These are phyloP conservation scores for Lipophrys pholis DNA, from an alignment of 2,113 vertebrate species.

Conservation along the genomic window DNA sequence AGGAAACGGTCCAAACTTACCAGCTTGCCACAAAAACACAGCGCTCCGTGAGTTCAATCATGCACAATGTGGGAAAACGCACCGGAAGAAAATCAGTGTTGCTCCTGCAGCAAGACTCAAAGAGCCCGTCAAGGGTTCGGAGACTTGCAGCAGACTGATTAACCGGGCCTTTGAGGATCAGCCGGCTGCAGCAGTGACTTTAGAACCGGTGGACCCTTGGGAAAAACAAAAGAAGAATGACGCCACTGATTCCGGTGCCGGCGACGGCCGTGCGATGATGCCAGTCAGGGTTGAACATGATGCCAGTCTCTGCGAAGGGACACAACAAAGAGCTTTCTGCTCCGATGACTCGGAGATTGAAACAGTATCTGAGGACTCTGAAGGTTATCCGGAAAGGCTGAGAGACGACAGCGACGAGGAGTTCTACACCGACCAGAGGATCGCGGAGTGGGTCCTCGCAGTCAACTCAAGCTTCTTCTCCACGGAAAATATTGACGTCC, in stretches of 20 bases:
- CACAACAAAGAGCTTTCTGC: slow-evolving; percentile 39
- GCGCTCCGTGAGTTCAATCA: slow-evolving; percentile 7
- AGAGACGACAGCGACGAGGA: slow-evolving; percentile 50
- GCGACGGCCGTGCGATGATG: slow-evolving; percentile 16
- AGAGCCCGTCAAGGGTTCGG: slow-evolving; percentile 11
- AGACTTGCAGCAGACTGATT: slow-evolving; percentile 19
- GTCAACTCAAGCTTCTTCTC: slow-evolving; percentile 81
- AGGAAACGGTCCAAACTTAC: neutral
- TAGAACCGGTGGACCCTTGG: slow-evolving; percentile 10
- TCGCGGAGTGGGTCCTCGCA: slow-evolving; percentile 78
- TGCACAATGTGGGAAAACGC: slow-evolving; percentile 1
- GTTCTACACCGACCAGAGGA: slow-evolving; percentile 79
- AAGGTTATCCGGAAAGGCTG: slow-evolving; percentile 10
- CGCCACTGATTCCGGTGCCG: slow-evolving; percentile 25
- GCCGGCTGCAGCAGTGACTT: slow-evolving; percentile 15
- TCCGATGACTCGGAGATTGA: slow-evolving; percentile 67
- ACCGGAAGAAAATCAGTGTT: slow-evolving; percentile 30
- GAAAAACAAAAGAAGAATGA: slow-evolving; percentile 30
- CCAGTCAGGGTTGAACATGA: slow-evolving; percentile 45
- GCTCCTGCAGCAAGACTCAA: slow-evolving; percentile 19
- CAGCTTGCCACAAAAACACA: slow-evolving; percentile 3
- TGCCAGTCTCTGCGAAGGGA: slow-evolving; percentile 10
- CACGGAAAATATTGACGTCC: slow-evolving; percentile 38
- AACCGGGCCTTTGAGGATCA: slow-evolving; percentile 33
- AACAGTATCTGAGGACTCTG: slow-evolving; percentile 60